A percentile compares a stretch with the other conserved stretches of the same genome.
These are phyloP conservation scores for Lymantria monacha DNA, from an alignment of 2,888 invertebrate genomes.

Conservation along the genomic window DNA sequence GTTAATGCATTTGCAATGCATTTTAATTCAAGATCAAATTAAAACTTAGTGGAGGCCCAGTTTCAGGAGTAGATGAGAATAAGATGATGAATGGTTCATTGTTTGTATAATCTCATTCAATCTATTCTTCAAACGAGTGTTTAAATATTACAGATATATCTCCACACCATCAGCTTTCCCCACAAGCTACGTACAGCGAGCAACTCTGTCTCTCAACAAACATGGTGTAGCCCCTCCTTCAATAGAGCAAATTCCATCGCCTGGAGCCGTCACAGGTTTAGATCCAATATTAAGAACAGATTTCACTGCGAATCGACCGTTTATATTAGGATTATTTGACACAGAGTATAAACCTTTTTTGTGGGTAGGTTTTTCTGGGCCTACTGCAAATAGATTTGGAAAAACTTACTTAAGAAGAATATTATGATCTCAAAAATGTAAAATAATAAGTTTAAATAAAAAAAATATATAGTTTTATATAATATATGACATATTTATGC, in stretches of 20 bases:
- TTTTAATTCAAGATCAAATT: too few relatives aligned
- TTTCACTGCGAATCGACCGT: conserved; percentile 17
- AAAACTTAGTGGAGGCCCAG: too few relatives aligned
- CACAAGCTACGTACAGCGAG: conserved; percentile 27
- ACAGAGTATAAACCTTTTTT: conserved; percentile 6
- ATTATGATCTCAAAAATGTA: not conserved
- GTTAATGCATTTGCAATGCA: too few relatives aligned
- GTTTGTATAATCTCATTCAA: too few relatives aligned
- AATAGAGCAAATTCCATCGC: not conserved
- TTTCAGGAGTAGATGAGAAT: too few relatives aligned
- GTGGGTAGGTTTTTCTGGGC: not conserved
- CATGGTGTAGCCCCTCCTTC: conserved; percentile 11
- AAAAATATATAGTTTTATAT: too few relatives aligned
- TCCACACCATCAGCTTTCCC: conserved; percentile 32
- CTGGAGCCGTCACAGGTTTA: not conserved
- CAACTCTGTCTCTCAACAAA: conserved; percentile 20
- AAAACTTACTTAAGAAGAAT: not conserved
- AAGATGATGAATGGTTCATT: too few relatives aligned
- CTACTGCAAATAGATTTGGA: not conserved
- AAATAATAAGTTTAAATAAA: too few relatives aligned
- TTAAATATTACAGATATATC: conserved; percentile 25
- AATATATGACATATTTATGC: too few relatives aligned
- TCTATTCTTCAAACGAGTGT: too few relatives aligned
- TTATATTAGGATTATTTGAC: conserved; percentile 13
- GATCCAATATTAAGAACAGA: not conserved